Evolutionary conservation across 1,140 invertebrate species (phyloP), one percentile per base, ranked within the genome.

Genomic region (Drosophila kikkawai): DNA sequence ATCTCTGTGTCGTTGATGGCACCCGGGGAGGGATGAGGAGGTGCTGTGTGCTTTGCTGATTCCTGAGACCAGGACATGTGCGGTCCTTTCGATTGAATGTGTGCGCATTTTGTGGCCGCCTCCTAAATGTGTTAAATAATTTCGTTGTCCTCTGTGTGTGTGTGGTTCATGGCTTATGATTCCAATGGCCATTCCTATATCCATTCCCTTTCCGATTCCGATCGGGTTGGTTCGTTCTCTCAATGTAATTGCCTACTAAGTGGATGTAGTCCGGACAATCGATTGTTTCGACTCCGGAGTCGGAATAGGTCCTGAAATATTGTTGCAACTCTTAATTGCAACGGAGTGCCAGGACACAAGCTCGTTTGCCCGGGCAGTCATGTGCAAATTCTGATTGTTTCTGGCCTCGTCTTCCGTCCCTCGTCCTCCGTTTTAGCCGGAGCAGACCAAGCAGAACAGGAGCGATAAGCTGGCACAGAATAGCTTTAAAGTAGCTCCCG

Each of bases 161-260:
- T 48, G 47, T 70, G 39, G 61, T 55, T 57, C 68, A 69, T 70
- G 66, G 66, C 69, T 50, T 73, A 73, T 73, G 69, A 71, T 39
- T 68, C 19, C 45, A 6, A 12, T 26, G 1, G 3, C 45, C 45
- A 15, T n/a, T 48, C 13, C 13, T 7, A 29, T 37, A 12, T 12
- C 36, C 11, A 63, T 68, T 34, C n/a, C 57, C n/a, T 34, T 60
- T 67, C 13, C 50, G 41, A 55, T 51, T 59, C 32, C 17, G 39
- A 74, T 61, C 39, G 4, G 34, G 44, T 61, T 37, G 32, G 12
- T 26, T n/a, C 26, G 48, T n/a, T 39, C 70, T 71, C 51, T 7
- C 45, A 76, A 58, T 75, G 73, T 76, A 75, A 76, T 76, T 76
- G 74, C 60, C 73, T 76, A 42, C 71, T 76, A 76, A 76, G 74